Evolutionary conservation across 2,888 invertebrate genomes (phyloP), one percentile per base, ranked within the genome.

Genomic region (Zeuzera pyrina): DNA sequence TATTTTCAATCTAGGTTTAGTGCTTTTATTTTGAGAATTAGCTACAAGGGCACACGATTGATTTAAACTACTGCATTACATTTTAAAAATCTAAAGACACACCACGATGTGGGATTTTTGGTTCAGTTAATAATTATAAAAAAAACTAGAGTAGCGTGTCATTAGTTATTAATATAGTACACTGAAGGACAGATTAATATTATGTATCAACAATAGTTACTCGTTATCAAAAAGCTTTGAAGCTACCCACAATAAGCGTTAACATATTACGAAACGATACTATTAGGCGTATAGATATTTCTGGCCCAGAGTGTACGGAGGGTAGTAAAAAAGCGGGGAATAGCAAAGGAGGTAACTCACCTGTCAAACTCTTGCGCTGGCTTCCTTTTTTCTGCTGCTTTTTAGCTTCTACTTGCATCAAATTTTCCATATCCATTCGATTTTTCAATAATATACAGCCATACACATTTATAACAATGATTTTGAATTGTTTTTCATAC

Each of bases 381-480:
- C 61, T 52, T 46, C 50, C 67, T 89, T 93, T 93, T 89, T 92
- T 91, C 89, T 91, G 90, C 88, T 92, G 92, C 91, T 94, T 94
- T 93, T 94, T 95, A 89, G 93, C 93, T 90, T 95, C 94, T 95
- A 87, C 68, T 69, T 67, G 73, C 72, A 66, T 60, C 56, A 62
- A 25, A 57, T 48, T n/a, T 37, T 62, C 60, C 53, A 49, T 50
- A 53, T 64, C 58, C 61, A 49, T 58, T 47, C 47, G 49, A 51
- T 52, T 57, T 52, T 52, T 59, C 57, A 15, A 47, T 45, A 49
- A 42, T 47, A 49, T 46, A 65, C 61, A 73, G 68, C 70, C 72
- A 74, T 76, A 76, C 77, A 79, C 78, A 74, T 74, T 68, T 62
- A 72, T 67, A 57, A 69, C 65, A 68, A 61, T 56, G 65, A n/a